Evolutionary conservation across 2,797 vertebrate genomes (phyloP), one percentile per base, ranked within the genome.

Genomic region (Lateolabrax maculatus): DNA sequence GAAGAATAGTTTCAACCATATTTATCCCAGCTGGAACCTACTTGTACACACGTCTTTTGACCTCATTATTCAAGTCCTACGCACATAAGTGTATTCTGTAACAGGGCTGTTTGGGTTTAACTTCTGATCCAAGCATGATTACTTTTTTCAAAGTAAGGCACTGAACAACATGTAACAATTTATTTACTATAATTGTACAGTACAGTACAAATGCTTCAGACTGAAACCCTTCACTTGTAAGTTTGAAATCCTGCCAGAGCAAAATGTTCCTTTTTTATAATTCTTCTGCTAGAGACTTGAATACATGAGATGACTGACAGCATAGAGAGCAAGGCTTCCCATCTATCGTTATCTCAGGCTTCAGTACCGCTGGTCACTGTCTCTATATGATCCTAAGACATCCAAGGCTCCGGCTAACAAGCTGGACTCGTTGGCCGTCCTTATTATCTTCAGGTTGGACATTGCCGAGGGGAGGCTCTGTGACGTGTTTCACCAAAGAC

Each of bases 331-430:
- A 16, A 61, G 44, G 41, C 67, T 66, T 64, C 56, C 75, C 27
- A 43, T 76, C 36, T 31, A 9, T 68, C 21, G 12, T 83, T 69
- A 80, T 77, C 64, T 77, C 51, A 1, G 41, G 52, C 71, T 72
- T 77, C 61, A 72, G 53, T 9, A 73, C 36, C 4, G 0, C 57
- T 11, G 46, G 49, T 79, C 78, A 73, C 46, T 31, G 44, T 75
- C 70, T 80, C 71, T 6, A 15, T 18, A 53, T 69, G 84, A 87
- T 80, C 79, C 73, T 56, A 64, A 60, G 51, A 69, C 65, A 66
- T 71, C 75, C 61, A 56, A 41, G 63, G 64, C 81, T 21, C 13
- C 3, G 7, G 58, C 75, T 91, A 90, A 91, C 87, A 83, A 90
- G 89, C 75, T 51, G 36, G 61, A 77, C 23, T 16, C 79, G 77